Evolutionary conservation across 2,888 invertebrate species (phyloP).

Genomic region (Mellilla xanthometata): DNA sequence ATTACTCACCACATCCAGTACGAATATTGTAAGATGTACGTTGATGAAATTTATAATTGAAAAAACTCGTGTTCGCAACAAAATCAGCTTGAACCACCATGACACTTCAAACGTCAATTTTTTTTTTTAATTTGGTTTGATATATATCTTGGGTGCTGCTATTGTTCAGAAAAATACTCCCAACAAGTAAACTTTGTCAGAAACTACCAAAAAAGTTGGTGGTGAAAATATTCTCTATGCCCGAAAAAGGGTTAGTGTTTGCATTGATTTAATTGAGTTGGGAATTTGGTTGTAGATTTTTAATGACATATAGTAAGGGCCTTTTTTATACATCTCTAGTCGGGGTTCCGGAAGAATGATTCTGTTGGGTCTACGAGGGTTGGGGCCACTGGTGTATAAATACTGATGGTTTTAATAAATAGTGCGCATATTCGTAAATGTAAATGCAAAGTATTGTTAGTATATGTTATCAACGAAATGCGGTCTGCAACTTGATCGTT

Average conservation of each 20-base stretch:
- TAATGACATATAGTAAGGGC: too few species aligned
- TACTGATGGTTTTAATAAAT: too few species aligned
- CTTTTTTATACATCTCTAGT: too few species aligned
- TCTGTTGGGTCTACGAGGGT: too few species aligned
- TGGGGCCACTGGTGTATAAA: too few species aligned
- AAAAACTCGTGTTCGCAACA: conserved; percentile 13
- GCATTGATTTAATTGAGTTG: too few species aligned
- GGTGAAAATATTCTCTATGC: conserved; percentile 9
- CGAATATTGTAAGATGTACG: conserved; percentile 11
- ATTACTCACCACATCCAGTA: conserved; percentile 15
- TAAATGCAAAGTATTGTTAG: too few species aligned
- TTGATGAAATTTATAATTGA: conserved; percentile 15
- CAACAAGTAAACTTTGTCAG: conserved; percentile 11
- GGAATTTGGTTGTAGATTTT: too few species aligned
- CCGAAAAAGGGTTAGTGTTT: conserved; percentile 8
- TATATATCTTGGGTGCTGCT: conserved; percentile 8
- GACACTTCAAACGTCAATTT: conserved; percentile 1
- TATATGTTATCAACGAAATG: too few species aligned
- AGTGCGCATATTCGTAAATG: too few species aligned
- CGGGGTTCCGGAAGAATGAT: too few species aligned
- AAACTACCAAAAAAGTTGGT: conserved; percentile 6
- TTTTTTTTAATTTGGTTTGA: neutral
- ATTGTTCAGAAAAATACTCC: neutral
- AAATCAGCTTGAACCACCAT: conserved; percentile 7
- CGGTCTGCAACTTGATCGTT: too few species aligned